Evolutionary conservation across 2,113 vertebrate genomes (phyloP).

Genomic region (Misgurnus mizolepis): DNA sequence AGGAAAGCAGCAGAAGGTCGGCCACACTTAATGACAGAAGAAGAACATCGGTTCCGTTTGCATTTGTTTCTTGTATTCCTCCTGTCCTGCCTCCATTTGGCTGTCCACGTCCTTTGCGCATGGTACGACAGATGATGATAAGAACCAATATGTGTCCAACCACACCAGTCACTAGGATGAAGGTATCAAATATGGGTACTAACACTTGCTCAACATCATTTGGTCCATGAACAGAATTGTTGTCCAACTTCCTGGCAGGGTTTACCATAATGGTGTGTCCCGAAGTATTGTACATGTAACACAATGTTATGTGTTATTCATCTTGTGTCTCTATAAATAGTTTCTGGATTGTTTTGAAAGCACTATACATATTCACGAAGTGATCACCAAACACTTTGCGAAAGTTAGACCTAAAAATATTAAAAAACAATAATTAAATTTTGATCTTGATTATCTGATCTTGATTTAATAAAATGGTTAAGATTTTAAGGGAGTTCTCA

Average conservation of each 20-base stretch:
- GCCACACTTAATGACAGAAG: slow-evolving; percentile 71
- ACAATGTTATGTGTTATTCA: neutral
- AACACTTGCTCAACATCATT: slow-evolving; percentile 63
- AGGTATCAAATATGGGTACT: slow-evolving; percentile 69
- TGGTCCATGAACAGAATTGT: slow-evolving; percentile 49
- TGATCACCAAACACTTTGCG: no score
- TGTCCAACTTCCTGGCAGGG: slow-evolving; percentile 11
- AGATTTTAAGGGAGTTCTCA: no score
- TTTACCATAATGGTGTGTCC: slow-evolving; percentile 1
- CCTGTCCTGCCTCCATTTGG: slow-evolving; percentile 37
- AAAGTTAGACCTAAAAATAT: no score
- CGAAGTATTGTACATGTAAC: neutral
- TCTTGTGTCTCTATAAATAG: no score
- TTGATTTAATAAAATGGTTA: no score
- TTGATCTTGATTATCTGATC: no score
- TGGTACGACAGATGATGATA: slow-evolving; percentile 65
- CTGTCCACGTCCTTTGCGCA: slow-evolving; percentile 33
- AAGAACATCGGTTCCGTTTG: slow-evolving; percentile 67
- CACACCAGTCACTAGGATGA: slow-evolving; percentile 69
- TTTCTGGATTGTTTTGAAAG: no score
- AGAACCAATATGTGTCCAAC: slow-evolving; percentile 71
- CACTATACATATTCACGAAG: no score
- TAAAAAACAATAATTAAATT: no score
- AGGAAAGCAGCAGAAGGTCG: slow-evolving; percentile 71
- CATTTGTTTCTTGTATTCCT: slow-evolving; percentile 11